Conservation (phyloP, 2,113 vertebrate genomes). For the Callipepla californica region DNA sequence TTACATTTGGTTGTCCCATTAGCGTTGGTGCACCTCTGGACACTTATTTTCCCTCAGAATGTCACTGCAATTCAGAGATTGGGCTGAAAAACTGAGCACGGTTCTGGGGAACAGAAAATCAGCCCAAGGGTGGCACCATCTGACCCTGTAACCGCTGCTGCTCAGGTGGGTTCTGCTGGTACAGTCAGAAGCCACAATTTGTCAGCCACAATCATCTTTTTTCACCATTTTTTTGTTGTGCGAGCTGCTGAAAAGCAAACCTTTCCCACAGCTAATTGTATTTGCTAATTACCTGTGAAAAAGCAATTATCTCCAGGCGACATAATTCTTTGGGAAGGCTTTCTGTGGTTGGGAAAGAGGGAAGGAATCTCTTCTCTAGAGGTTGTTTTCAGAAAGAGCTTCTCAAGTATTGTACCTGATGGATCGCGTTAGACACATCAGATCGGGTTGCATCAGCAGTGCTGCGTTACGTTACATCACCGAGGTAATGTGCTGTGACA, state of each 20-base stretch:
- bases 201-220: not conserved
- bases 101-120: not conserved
- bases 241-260: constrained; percentile 45
- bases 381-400: constrained; percentile 15
- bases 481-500: constrained; percentile 62
- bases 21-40: not conserved
- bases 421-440: constrained; percentile 63
- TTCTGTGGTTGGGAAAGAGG: constrained; percentile 20
- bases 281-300: constrained; percentile 67
- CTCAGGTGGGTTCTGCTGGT: not conserved
- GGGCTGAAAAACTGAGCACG: not conserved
- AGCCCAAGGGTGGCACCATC: not conserved
- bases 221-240: not conserved
- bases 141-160: not conserved
- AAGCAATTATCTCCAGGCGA: constrained; percentile 45
- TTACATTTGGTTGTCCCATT: not conserved
- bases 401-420: constrained; percentile 54
- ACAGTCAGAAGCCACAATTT: not conserved
- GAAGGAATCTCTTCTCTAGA: not conserved
- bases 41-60: not conserved
- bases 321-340: not conserved
- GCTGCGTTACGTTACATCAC: constrained; percentile 54
- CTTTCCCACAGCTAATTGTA: constrained; percentile 48
- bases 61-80: not conserved
- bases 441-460: constrained; percentile 58